Percentiles rank a stretch among this genome's conserved stretches.
phyloP scores from a whole-genome alignment of 2,797 vertebrate genomes.

The Falco novaeseelandiae region DNA sequence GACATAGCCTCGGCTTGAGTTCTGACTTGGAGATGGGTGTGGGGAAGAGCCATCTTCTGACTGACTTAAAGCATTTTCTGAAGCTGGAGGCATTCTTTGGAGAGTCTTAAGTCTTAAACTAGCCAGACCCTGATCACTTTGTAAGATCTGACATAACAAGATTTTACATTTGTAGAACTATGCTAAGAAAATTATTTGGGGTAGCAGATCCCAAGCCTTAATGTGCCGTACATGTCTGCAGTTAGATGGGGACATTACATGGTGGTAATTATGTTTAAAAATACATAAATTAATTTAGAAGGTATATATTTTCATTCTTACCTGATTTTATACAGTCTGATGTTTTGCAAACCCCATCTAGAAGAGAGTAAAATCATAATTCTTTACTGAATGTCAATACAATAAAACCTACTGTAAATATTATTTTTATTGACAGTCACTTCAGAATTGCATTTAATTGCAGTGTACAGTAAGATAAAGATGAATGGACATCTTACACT shows the following conservation, averaged over 20 bases:
- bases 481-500: background rate
- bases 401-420: background rate
- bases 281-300: background rate
- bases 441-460: background rate
- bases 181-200: background rate
- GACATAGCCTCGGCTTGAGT: background rate
- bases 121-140: background rate
- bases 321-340: slow-evolving; percentile 93
- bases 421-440: background rate
- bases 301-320: slow-evolving; percentile 72
- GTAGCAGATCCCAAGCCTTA: background rate
- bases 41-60: background rate
- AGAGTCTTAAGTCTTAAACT: background rate
- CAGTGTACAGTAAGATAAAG: background rate
- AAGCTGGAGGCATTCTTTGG: background rate
- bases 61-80: background rate
- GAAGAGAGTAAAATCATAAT: slow-evolving; percentile 33
- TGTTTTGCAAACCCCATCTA: slow-evolving; percentile 91
- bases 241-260: background rate
- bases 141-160: background rate
- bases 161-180: background rate
- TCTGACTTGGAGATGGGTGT: background rate
- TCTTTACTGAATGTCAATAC: background rate
- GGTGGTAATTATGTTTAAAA: background rate
- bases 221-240: background rate